phyloP scores from a whole-genome alignment of 2,113 vertebrate species.

The Terrapene triunguis region DNA sequence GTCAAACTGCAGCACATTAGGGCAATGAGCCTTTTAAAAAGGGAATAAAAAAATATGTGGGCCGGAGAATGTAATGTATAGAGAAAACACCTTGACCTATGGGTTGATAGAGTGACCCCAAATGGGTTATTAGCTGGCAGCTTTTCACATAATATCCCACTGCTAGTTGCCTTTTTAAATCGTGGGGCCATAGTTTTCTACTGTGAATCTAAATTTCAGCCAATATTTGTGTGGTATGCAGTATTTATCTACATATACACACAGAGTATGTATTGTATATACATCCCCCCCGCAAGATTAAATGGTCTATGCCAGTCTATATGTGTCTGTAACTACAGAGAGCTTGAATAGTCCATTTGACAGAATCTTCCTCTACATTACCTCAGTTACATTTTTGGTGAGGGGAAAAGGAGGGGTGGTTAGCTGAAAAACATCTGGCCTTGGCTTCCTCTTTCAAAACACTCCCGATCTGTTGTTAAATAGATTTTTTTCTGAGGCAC shows the following conservation, averaged over 20 bases:
- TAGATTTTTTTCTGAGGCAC: slow-evolving; percentile 20
- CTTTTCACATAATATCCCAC: background rate
- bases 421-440: slow-evolving; percentile 65
- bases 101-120: background rate
- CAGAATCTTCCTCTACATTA: slow-evolving; percentile 26
- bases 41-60: background rate
- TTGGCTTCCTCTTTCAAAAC: slow-evolving; percentile 62
- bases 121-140: background rate
- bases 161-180: background rate
- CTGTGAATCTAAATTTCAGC: background rate
- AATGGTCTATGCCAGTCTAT: background rate
- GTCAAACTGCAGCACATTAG: background rate
- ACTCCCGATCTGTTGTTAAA: slow-evolving; percentile 7
- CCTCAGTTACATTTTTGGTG: slow-evolving; percentile 66
- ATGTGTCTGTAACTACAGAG: background rate
- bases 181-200: background rate
- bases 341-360: background rate
- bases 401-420: slow-evolving; percentile 10
- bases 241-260: background rate
- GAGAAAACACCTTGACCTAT: background rate
- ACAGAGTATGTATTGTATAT: background rate
- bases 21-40: background rate
- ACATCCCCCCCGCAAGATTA: background rate
- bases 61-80: background rate
- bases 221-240: background rate